A percentile compares a stretch with the other conserved stretches of the same genome.
Conservation (phyloP, 1,140 invertebrate genomes). For the Acromyrmex heyeri region DNA sequence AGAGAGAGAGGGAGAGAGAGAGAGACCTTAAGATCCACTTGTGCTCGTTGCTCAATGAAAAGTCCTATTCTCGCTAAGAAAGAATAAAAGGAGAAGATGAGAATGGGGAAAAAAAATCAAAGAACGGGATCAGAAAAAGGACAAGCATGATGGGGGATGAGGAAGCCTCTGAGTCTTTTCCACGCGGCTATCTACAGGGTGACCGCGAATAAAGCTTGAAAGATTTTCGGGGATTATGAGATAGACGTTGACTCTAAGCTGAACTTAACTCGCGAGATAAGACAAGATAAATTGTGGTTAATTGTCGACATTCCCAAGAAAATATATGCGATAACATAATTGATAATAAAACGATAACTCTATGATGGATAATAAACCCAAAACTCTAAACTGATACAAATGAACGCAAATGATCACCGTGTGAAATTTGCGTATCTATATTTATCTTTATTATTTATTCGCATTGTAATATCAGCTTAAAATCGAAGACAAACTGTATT, state of each 20-base stretch:
- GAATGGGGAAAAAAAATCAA: constrained; percentile 43
- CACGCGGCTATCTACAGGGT: constrained; percentile 56
- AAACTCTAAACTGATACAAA: constrained; percentile 17
- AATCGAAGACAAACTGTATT: constrained; percentile 15
- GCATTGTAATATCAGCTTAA: neutral
- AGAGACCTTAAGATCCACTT: constrained; percentile 51
- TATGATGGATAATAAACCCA: no score
- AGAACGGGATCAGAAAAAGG: constrained; percentile 50
- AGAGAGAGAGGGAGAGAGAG: neutral
- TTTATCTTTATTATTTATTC: neutral
- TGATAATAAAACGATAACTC: constrained; percentile 35
- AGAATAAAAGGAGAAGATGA: constrained; percentile 32
- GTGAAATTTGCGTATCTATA: neutral
- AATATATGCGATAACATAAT: constrained; percentile 27
- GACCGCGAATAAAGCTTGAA: constrained; percentile 63
- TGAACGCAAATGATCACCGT: neutral
- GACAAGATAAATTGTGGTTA: constrained; percentile 52
- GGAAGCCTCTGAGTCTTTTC: constrained; percentile 57
- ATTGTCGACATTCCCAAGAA: constrained; percentile 31
- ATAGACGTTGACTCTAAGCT: constrained; percentile 55
- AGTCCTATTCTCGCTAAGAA: constrained; percentile 60
- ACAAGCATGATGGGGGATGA: constrained; percentile 31
- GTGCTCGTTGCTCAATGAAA: constrained; percentile 54
- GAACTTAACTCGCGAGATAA: constrained; percentile 55
- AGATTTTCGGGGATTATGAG: constrained; percentile 63